phyloP scores from a whole-genome alignment of 2,888 invertebrate species.

The Agapostemon virescens region DNA sequence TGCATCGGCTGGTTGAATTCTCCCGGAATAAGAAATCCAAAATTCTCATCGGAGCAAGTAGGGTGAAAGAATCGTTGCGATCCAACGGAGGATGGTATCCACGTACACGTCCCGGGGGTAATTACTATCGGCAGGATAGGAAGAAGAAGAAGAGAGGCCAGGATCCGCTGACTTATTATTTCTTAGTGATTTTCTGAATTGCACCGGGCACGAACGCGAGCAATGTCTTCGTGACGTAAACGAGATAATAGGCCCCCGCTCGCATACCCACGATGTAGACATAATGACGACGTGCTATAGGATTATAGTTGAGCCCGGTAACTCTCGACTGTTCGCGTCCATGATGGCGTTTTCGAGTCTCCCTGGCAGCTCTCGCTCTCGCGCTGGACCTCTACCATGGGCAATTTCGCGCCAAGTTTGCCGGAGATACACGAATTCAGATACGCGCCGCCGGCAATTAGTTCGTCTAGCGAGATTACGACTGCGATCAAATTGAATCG shows the following conservation, averaged over 20 bases:
- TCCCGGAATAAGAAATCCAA: slow-evolving; percentile 24
- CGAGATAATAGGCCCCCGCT: slow-evolving; percentile 75
- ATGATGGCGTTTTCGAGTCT: slow-evolving; percentile 10
- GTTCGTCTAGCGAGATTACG: slow-evolving; percentile 55
- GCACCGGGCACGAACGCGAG: slow-evolving; percentile 69
- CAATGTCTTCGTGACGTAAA: slow-evolving; percentile 78
- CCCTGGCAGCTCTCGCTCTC: not conserved
- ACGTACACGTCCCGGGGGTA: slow-evolving; percentile 57
- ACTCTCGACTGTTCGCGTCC: slow-evolving; percentile 59
- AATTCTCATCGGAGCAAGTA: slow-evolving; percentile 7
- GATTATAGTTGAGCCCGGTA: slow-evolving; percentile 71
- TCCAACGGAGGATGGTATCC: slow-evolving; percentile 43
- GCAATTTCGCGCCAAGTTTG: slow-evolving; percentile 47
- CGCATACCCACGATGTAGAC: slow-evolving; percentile 76
- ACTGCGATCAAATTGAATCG: slow-evolving; percentile 57
- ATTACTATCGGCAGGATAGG: slow-evolving; percentile 64
- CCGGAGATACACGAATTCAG: slow-evolving; percentile 54
- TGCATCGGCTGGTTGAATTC: slow-evolving; percentile 14
- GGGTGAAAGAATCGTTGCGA: slow-evolving; percentile 55
- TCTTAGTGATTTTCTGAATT: slow-evolving; percentile 79
- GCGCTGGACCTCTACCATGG: not conserved
- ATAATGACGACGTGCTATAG: slow-evolving; percentile 75
- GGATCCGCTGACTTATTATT: slow-evolving; percentile 74
- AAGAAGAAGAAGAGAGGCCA: slow-evolving; percentile 46
- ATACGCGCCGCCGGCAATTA: slow-evolving; percentile 53